Evolutionary conservation across 1,140 invertebrate genomes (phyloP).

Genomic region (Formica selysi): DNA sequence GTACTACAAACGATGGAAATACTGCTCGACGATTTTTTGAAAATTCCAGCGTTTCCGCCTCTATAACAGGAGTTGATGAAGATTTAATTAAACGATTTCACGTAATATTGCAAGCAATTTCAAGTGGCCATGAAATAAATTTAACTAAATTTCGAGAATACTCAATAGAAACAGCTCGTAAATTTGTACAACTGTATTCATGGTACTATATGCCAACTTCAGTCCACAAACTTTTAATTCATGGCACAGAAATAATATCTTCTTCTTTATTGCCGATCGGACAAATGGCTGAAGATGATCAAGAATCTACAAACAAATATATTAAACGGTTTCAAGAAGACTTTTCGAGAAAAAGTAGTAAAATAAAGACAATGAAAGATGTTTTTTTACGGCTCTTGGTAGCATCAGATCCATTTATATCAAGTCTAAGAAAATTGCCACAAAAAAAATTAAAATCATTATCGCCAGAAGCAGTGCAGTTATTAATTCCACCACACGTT

Average conservation of each 20-base stretch:
- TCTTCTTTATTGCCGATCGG: not conserved
- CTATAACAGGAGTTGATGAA: conserved; percentile 76
- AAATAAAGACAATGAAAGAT: too few species aligned
- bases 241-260: not conserved
- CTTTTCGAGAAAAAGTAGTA: too few species aligned
- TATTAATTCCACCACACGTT: too few species aligned
- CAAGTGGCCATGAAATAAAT: conserved; percentile 21
- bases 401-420: too few species aligned
- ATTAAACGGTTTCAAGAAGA: too few species aligned
- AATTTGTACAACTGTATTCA: conserved; percentile 41
- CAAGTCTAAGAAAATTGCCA: too few species aligned
- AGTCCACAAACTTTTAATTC: not conserved
- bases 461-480: too few species aligned
- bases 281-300: not conserved
- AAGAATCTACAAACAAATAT: too few species aligned
- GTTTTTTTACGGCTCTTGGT: too few species aligned
- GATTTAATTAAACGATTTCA: conserved; percentile 47
- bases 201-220: not conserved
- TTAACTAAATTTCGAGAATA: conserved; percentile 36
- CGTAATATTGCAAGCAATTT: conserved; percentile 34
- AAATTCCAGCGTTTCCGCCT: conserved; percentile 67
- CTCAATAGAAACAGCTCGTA: not conserved
- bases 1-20: conserved; percentile 73
- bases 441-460: too few species aligned
- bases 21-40: conserved; percentile 81